Evolutionary conservation across 1,140 invertebrate genomes (phyloP).

Genomic region (Drosophila subobscura): DNA sequence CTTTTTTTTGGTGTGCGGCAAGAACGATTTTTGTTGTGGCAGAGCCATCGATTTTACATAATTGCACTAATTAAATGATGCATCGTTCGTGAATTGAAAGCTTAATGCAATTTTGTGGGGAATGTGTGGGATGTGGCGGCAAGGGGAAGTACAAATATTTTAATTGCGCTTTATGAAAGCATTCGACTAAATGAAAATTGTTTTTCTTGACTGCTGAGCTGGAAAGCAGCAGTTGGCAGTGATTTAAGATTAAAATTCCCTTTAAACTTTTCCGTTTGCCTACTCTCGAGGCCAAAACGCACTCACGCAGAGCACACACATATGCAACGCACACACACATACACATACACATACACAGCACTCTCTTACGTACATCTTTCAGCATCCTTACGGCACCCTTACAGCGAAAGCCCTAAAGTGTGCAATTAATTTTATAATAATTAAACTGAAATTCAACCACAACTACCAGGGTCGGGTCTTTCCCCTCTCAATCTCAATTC

Average conservation of each 20-base stretch:
- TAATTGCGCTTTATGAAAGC: slow-evolving; percentile 47
- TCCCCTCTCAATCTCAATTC: not conserved
- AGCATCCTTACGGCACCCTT: slow-evolving; percentile 4
- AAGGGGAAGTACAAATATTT: slow-evolving; percentile 12
- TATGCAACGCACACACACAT: slow-evolving; percentile 5
- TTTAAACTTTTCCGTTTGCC: slow-evolving; percentile 5
- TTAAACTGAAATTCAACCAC: slow-evolving; percentile 65
- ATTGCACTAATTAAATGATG: slow-evolving; percentile 71
- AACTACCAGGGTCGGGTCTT: slow-evolving; percentile 1
- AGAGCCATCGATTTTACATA: slow-evolving; percentile 44
- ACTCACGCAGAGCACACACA: slow-evolving; percentile 5
- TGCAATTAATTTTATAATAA: slow-evolving; percentile 72
- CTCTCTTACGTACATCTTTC: slow-evolving; percentile 6
- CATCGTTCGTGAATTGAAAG: slow-evolving; percentile 46
- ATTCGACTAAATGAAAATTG: slow-evolving; percentile 39
- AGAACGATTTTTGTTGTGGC: slow-evolving; percentile 19
- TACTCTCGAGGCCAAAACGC: slow-evolving; percentile 6
- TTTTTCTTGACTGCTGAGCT: slow-evolving; percentile 41
- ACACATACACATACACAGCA: slow-evolving; percentile 4
- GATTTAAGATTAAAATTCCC: slow-evolving; percentile 32
- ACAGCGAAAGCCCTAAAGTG: slow-evolving; percentile 32
- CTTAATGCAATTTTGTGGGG: slow-evolving; percentile 34
- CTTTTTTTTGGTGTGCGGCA: slow-evolving; percentile 5
- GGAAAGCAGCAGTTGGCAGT: slow-evolving; percentile 26
- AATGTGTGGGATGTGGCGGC: not conserved